These are phyloP conservation scores for Sebastes taczanowskii DNA, from an alignment of 2,797 vertebrate species.

Conservation along the genomic window DNA sequence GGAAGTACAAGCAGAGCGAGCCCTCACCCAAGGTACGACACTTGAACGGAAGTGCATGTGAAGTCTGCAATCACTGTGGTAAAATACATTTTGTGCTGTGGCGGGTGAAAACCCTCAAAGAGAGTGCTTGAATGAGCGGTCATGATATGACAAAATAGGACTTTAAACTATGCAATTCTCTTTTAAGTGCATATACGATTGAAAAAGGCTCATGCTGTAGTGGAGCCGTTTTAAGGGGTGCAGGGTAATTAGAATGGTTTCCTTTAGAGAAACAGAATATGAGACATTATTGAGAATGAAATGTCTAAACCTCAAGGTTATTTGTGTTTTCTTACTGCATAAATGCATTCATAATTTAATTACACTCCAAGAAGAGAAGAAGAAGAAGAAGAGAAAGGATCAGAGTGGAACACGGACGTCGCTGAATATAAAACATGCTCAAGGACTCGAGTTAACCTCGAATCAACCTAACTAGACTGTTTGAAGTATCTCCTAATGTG, in stretches of 20 bases:
- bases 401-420: neutral
- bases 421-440: conserved; percentile 34
- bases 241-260: conserved; percentile 3
- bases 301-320: conserved; percentile 34
- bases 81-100: neutral
- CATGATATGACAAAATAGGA: neutral
- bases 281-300: conserved; percentile 13
- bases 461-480: neutral
- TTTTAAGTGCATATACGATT: conserved; percentile 2
- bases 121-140: neutral
- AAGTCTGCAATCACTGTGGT: neutral
- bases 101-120: neutral
- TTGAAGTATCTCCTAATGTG: neutral
- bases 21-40: conserved; percentile 91
- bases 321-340: conserved; percentile 23
- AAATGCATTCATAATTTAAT: conserved; percentile 38
- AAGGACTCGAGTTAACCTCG: conserved; percentile 17
- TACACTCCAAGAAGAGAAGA: conserved; percentile 3
- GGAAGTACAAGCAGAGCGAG: conserved; percentile 86
- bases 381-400: neutral
- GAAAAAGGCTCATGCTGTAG: neutral
- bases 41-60: neutral
- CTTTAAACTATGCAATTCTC: neutral
- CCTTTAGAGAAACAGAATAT: neutral
- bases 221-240: neutral